Evolutionary conservation across 2,113 vertebrate genomes (phyloP), one percentile per base, ranked within the genome.

Genomic region (Oryzias curvinotus): DNA sequence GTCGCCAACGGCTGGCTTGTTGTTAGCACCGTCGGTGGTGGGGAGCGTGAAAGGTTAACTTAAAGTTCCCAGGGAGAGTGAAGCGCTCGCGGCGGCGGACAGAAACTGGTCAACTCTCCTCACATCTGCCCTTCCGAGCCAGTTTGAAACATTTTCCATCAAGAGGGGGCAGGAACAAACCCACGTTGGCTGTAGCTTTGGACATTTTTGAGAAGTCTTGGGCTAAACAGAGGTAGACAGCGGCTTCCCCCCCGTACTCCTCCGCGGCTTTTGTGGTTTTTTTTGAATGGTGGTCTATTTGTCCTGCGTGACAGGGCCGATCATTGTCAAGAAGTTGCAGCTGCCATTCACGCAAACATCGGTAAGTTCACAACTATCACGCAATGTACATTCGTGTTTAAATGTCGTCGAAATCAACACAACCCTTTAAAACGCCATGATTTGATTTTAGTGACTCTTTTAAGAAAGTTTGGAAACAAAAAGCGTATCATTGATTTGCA

Each of bases 221-320:
- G 62, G 69, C 65, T 8, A 69, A 77, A 57, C 28, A 61, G 51
- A 62, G 68, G 50, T 44, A 52, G 59, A 18, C 84, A 84, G 73
- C 85, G 71, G 75, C 77, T 87, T 50, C 65, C 59, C 73, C 36
- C 56, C 36, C 57, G 61, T 64, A 25, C 66, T 19, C 28, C 26
- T 2, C 23, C 23, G 61, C 64, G 49, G 71, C 71, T 66, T 68
- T 62, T 65, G 62, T 75, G 63, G 5, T 30, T 36, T 36, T 48
- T 8, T 42, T 52, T 85, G 71, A 60, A 60, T 66, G 67, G 71
- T 62, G 61, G 64, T 61, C 16, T 49, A 66, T 43, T 65, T 74
- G 82, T 80, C 64, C 73, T 75, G 68, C 51, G 30, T 82, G 78
- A 71, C 83, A 71, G 75, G 7, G 42, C 41, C 18, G 42, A 65